Percentiles rank a stretch among this genome's conserved stretches.
Evolutionary conservation across 2,888 invertebrate genomes (phyloP).

Genomic region (Halictus quadricinctus): DNA sequence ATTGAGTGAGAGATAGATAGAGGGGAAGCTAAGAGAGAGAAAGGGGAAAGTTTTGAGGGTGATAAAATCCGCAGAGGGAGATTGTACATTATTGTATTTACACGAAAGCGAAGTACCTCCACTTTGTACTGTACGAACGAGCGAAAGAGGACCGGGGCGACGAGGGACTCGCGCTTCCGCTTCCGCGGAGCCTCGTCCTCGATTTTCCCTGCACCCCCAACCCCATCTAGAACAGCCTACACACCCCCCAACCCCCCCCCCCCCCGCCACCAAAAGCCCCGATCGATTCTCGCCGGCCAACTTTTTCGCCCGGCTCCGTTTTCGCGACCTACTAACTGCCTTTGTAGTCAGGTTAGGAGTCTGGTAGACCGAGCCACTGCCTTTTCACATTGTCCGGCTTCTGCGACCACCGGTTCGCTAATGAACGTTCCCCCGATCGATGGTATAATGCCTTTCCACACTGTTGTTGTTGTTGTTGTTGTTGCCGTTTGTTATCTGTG

Average conservation of each 20-base stretch:
- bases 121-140: constrained; percentile 61
- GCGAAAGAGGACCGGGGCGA: constrained; percentile 1
- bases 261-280: background rate
- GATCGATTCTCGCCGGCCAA: constrained; percentile 4
- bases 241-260: background rate
- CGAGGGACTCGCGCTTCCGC: constrained; percentile 29
- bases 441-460: background rate
- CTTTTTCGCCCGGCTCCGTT: constrained; percentile 7
- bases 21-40: background rate
- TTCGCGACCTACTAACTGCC: constrained; percentile 5
- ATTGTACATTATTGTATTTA: constrained; percentile 81
- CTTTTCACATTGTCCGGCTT: background rate
- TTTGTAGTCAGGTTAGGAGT: background rate
- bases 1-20: background rate
- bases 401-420: background rate
- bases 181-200: constrained; percentile 25
- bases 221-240: background rate
- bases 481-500: background rate
- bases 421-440: background rate
- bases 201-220: background rate
- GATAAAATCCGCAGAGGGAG: constrained; percentile 40
- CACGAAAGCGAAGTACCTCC: constrained; percentile 62
- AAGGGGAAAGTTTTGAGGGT: background rate
- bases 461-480: background rate
- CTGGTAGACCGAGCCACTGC: background rate